Conservation (phyloP, 1,140 invertebrate species). For the Scylla paramamosain region DNA sequence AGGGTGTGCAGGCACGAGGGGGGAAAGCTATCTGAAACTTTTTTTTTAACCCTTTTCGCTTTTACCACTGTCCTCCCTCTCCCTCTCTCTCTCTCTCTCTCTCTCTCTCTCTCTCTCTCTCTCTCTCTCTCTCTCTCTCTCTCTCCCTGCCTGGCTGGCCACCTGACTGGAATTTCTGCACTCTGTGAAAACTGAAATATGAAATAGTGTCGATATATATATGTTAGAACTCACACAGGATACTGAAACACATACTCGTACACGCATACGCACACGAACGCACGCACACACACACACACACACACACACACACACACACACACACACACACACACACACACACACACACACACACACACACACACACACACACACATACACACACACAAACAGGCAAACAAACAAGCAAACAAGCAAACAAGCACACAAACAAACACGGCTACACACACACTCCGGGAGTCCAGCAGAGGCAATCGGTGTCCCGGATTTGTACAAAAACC, state of each 20-base stretch:
- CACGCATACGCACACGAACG: slow-evolving; percentile 46
- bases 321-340: slow-evolving; percentile 30
- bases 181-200: neutral
- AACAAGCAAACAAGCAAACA: too few species aligned
- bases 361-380: slow-evolving; percentile 28
- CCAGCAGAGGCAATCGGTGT: neutral
- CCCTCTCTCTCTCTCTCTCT: too few species aligned
- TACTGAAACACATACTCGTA: neutral
- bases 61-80: neutral
- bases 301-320: slow-evolving; percentile 4
- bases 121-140: too few species aligned
- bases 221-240: neutral
- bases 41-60: neutral
- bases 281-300: slow-evolving; percentile 42
- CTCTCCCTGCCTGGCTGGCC: neutral
- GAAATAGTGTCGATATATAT: slow-evolving; percentile 13
- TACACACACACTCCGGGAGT: neutral
- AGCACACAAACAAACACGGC: neutral
- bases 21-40: neutral
- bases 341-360: neutral
- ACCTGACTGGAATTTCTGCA: neutral
- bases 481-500: neutral
- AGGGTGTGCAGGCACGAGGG: neutral
- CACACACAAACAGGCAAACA: too few species aligned
- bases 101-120: too few species aligned